Percentiles rank a stretch among this genome's conserved stretches.
Evolutionary conservation across 2,888 invertebrate genomes (phyloP).

Genomic region (Odontothrips loti): DNA sequence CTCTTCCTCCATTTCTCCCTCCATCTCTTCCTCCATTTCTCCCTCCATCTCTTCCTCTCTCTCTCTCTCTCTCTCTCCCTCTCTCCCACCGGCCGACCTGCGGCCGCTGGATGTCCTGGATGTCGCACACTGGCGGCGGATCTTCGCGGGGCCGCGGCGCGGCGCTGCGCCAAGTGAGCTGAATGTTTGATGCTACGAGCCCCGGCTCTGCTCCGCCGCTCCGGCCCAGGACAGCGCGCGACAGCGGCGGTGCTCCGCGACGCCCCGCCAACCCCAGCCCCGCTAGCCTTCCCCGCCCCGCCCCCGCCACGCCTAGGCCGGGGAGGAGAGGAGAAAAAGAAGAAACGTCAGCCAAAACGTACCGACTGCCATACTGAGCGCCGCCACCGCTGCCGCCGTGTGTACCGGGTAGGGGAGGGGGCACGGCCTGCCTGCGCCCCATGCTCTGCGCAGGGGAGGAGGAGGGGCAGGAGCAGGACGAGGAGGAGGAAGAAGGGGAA

Average conservation of each 20-base stretch:
- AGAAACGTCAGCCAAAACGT: constrained; percentile 20
- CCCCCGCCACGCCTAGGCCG: not conserved
- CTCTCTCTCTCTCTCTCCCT: no score
- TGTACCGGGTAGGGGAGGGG: constrained; percentile 3
- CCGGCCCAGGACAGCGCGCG: not conserved
- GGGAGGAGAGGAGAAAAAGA: not conserved
- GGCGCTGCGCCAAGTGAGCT: not conserved
- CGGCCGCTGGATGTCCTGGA: no score
- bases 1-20: no score
- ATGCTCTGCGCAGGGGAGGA: not conserved
- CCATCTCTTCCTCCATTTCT: no score
- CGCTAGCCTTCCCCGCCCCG: not conserved
- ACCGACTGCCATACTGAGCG: constrained; percentile 1
- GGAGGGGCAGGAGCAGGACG: not conserved
- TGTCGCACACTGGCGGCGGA: no score
- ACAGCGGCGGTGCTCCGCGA: not conserved
- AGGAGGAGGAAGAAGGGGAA: constrained; percentile 1
- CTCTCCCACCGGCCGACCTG: no score
- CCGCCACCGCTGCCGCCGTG: not conserved
- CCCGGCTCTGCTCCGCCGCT: not conserved
- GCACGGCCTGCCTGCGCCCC: not conserved
- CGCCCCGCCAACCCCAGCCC: not conserved
- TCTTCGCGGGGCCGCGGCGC: not conserved
- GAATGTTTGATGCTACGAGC: constrained; percentile 10
- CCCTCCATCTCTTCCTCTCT: no score